phyloP scores from a whole-genome alignment of 64 coral and sea anemone genomes.

The Stichodactyla mertensii region DNA sequence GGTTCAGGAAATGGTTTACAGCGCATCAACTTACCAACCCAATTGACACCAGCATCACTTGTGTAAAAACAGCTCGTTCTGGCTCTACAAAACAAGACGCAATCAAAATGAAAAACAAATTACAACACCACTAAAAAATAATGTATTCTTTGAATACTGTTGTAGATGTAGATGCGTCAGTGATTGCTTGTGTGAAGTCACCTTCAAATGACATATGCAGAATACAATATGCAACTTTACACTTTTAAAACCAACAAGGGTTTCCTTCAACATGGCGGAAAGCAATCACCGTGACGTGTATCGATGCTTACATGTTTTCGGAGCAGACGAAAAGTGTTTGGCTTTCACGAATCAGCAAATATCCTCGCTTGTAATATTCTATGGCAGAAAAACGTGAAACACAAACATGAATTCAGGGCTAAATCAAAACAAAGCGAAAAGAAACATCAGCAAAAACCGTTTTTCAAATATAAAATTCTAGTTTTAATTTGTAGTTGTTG shows the following conservation, averaged over 20 bases:
- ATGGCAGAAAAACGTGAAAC: background rate
- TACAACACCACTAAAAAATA: background rate
- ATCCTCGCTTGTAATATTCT: constrained; percentile 61
- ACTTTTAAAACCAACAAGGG: too few relatives aligned
- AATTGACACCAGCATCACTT: background rate
- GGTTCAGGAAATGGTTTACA: background rate
- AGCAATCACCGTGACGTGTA: background rate
- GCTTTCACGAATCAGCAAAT: constrained; percentile 11
- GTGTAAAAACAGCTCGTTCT: constrained; percentile 58
- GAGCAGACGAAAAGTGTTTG: constrained; percentile 40
- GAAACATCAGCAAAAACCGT: too few relatives aligned
- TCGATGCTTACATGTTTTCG: constrained; percentile 15
- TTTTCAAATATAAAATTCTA: too few relatives aligned
- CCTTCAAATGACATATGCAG: too few relatives aligned
- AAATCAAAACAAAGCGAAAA: too few relatives aligned
- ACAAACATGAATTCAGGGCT: background rate
- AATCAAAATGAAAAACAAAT: background rate
- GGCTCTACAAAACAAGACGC: background rate
- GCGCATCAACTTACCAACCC: constrained; percentile 29
- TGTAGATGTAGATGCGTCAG: too few relatives aligned
- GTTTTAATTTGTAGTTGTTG: too few relatives aligned
- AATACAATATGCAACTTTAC: background rate
- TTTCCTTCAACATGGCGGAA: background rate
- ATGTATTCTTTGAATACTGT: too few relatives aligned
- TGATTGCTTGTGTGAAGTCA: too few relatives aligned